These are phyloP conservation scores for Galleria mellonella DNA, from an alignment of 1,140 invertebrate species.

Conservation along the genomic window DNA sequence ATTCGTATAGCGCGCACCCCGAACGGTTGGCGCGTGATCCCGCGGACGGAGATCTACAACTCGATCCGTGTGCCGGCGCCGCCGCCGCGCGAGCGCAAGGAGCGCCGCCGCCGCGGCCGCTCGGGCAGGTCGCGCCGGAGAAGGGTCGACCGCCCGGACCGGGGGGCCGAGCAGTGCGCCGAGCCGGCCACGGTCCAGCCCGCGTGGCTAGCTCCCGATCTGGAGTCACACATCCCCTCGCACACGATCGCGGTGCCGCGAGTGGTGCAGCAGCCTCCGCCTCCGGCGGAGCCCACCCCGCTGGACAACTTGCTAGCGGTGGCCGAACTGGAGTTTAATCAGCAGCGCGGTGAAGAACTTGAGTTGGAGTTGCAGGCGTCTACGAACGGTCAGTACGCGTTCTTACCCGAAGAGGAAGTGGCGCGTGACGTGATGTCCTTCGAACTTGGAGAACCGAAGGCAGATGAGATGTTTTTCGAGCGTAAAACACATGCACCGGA, in stretches of 20 bases:
- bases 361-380: conserved; percentile 72
- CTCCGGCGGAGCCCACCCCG: conserved; percentile 43
- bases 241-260: conserved; percentile 75
- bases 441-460: conserved; percentile 54
- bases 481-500: conserved; percentile 37
- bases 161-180: conserved; percentile 17
- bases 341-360: conserved; percentile 57
- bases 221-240: conserved; percentile 75
- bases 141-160: conserved; percentile 6
- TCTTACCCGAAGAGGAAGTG: conserved; percentile 54
- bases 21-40: conserved; percentile 87
- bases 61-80: conserved; percentile 73
- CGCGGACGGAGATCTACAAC: conserved; percentile 80
- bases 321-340: conserved; percentile 75
- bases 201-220: conserved; percentile 61
- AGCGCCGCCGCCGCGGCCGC: conserved; percentile 26
- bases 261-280: conserved; percentile 26
- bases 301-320: conserved; percentile 77
- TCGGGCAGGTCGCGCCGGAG: not conserved
- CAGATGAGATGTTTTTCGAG: conserved; percentile 56
- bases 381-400: conserved; percentile 44
- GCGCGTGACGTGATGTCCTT: conserved; percentile 64
- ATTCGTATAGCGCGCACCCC: conserved; percentile 86
- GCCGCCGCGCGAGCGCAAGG: conserved; percentile 25
- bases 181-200: conserved; percentile 15